Conservation (phyloP, 2,888 invertebrate species). For the Sepiola atlantica region DNA sequence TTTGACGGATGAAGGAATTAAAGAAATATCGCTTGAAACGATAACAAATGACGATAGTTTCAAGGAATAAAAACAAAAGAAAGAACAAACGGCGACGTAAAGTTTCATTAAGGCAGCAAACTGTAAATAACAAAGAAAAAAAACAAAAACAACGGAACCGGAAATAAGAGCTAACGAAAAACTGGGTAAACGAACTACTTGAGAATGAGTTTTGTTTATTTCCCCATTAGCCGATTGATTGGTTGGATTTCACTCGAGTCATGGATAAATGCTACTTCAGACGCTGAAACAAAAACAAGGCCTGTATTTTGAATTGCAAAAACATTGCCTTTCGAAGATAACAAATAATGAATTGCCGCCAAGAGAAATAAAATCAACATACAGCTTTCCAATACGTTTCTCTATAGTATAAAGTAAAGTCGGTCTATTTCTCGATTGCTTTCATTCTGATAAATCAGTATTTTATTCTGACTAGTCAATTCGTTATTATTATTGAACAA, state of each 20-base stretch:
- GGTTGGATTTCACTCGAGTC: not conserved
- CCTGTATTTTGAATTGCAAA: constrained; percentile 23
- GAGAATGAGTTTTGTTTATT: not conserved
- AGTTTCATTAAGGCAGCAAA: not conserved
- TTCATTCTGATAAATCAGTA: too few species aligned
- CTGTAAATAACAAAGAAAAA: not conserved
- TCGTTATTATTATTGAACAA: too few species aligned
- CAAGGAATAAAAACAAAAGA: not conserved
- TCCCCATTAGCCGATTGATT: not conserved
- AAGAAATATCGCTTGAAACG: too few species aligned
- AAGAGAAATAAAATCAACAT: not conserved
- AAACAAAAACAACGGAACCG: not conserved
- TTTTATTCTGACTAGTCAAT: too few species aligned
- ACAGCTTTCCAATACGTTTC: too few species aligned
- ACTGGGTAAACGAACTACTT: too few species aligned
- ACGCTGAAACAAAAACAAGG: not conserved
- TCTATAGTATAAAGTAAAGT: too few species aligned
- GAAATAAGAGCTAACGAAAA: too few species aligned
- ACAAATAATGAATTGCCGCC: not conserved
- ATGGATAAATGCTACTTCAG: not conserved
- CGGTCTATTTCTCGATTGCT: too few species aligned
- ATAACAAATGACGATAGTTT: too few species aligned
- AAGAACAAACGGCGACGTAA: not conserved
- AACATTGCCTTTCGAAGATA: not conserved
- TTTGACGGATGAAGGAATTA: too few species aligned